Conservation (phyloP, 2,113 vertebrate genomes). For the Burhinus bistriatus region DNA sequence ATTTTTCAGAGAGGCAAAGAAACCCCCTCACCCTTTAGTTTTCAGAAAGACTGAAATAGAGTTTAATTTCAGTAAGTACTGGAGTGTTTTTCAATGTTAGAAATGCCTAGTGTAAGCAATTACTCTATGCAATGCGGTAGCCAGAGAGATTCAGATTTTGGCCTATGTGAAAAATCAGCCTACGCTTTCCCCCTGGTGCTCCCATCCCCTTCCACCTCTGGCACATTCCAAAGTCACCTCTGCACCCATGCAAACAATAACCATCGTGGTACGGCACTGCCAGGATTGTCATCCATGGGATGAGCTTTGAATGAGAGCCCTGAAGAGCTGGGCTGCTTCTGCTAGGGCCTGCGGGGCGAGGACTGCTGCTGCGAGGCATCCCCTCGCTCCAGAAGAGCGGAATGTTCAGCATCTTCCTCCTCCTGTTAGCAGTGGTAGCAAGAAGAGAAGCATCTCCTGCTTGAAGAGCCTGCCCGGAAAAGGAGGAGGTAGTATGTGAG, state of each 20-base stretch:
- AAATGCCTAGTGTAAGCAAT: not conserved
- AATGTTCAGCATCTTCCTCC: not conserved
- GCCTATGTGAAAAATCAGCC: not conserved
- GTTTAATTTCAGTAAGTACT: not conserved
- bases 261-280: not conserved
- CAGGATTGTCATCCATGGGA: not conserved
- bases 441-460: not conserved
- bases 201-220: not conserved
- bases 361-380: not conserved
- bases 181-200: fast-evolving
- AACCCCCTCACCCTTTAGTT: not conserved
- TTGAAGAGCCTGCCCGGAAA: not conserved
- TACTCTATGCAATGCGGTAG: fast-evolving
- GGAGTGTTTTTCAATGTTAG: not conserved
- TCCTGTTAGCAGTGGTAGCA: not conserved
- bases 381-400: not conserved
- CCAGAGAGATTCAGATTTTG: not conserved
- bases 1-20: not conserved
- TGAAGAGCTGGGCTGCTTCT: not conserved
- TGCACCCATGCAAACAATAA: not conserved
- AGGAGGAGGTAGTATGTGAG: not conserved
- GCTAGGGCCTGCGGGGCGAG: not conserved
- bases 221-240: not conserved
- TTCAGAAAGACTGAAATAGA: not conserved
- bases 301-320: not conserved